A percentile compares a stretch with the other conserved stretches of the same genome.
phyloP scores from a whole-genome alignment of 2,888 invertebrate genomes.

The Artemia sinica region DNA sequence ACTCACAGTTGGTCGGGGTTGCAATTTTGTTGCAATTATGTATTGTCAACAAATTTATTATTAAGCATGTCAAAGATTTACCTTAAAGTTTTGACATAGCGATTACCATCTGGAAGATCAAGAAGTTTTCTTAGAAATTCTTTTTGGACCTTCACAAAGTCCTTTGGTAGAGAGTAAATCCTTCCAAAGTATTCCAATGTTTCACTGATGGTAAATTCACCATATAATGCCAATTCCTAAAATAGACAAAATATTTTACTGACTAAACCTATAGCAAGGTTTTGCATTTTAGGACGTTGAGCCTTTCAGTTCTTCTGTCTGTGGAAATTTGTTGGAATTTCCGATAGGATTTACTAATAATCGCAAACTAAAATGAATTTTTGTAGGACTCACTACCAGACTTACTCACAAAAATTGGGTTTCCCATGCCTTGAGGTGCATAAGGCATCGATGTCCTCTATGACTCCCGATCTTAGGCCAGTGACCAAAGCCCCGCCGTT shows the following conservation, averaged over 20 bases:
- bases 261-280: not conserved
- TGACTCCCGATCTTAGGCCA: too few species aligned
- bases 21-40: too few species aligned
- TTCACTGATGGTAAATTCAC: slow-evolving; percentile 80
- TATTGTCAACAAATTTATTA: too few species aligned
- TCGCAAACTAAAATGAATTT: too few species aligned
- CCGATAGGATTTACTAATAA: too few species aligned
- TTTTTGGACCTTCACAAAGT: slow-evolving; percentile 59
- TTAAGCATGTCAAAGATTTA: slow-evolving; percentile 27
- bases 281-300: not conserved
- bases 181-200: slow-evolving; percentile 92
- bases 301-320: not conserved
- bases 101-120: slow-evolving; percentile 67
- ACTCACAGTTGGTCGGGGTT: too few species aligned
- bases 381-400: too few species aligned
- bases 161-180: slow-evolving; percentile 77
- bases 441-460: too few species aligned
- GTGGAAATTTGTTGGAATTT: too few species aligned
- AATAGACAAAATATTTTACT: slow-evolving; percentile 27
- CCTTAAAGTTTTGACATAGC: slow-evolving; percentile 59
- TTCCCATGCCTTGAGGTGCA: too few species aligned
- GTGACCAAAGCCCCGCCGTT: too few species aligned
- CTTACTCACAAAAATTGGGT: too few species aligned
- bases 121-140: slow-evolving; percentile 74
- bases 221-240: slow-evolving; percentile 73